Base-by-base conservation (phyloP, 1,140 invertebrate species). In the Laupala kohalensis region DNA sequence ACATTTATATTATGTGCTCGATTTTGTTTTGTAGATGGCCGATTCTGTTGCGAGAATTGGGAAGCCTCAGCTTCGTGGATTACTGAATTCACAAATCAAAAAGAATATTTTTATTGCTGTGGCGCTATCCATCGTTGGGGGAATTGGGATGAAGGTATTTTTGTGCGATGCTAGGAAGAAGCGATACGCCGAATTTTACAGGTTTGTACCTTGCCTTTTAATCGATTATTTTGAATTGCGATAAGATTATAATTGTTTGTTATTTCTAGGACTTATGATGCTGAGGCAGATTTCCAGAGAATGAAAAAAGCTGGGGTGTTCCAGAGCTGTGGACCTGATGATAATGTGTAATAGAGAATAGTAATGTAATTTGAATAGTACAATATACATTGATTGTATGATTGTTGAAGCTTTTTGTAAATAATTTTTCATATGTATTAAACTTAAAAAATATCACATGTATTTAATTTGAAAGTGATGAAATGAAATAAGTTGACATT, bases 101-200 rank as follows among this genome's bases (percentile, higher is more conserved):
- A 81, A 77, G 23, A 85, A 88, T 77, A 73, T 88, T 67, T 77
- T 79, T 19, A 73, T 84, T 67, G 80, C 83, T 6, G 73, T 83
- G 15, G 76, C 74, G 9, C 70, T 86, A 0, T 77, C 81, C 24
- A 78, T 79, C 5, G 70, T 78, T 26, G 76, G 77, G 6, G 85
- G 81, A 0, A 29, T 84, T 6, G 76, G 79, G 0, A 83, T 81
- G 75, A 85, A 88, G 73, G 71, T 83, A 30, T 69, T 81, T 0
- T 77, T 86, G n/a, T 80, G 80, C 64, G 84, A 85, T 72, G 78
- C 81, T 4, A 81, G 84, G 71, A 89, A 88, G 78, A 79, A 80
- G 77, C 79, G 78, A 76, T 89, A 88, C 76, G 87, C 86, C 66
- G 86, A 89, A 75, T 89, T 88, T 78, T 89, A 89, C 83, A 89